phyloP scores from a whole-genome alignment of 2,113 vertebrate species.

The Epinephelus lanceolatus region DNA sequence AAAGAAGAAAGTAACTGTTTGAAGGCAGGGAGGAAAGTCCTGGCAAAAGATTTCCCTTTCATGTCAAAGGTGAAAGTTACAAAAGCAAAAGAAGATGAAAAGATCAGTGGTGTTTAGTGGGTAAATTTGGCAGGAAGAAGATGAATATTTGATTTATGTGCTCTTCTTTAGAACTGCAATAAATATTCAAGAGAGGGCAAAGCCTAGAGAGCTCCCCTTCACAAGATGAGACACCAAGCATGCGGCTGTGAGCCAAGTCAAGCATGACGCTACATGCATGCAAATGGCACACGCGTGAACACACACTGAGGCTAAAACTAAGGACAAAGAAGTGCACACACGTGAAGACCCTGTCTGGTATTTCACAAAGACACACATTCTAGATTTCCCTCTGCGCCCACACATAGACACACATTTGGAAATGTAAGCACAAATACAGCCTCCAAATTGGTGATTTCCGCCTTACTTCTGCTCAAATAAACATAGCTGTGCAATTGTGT shows the following conservation, averaged over 20 bases:
- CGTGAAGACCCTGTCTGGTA: not conserved
- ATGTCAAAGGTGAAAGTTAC: constrained; percentile 41
- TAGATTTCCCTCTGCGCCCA: not conserved
- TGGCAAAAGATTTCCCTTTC: constrained; percentile 11
- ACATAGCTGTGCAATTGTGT: constrained; percentile 40
- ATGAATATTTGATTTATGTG: constrained; percentile 76
- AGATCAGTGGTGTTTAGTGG: constrained; percentile 58
- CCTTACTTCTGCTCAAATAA: constrained; percentile 50
- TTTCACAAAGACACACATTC: not conserved
- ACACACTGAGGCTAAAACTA: not conserved
- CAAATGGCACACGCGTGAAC: constrained; percentile 33
- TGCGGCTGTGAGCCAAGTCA: constrained; percentile 31
- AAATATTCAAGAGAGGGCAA: constrained; percentile 73
- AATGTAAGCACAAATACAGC: constrained; percentile 35
- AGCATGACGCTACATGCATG: not conserved
- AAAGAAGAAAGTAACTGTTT: not conserved
- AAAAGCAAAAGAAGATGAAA: constrained; percentile 3
- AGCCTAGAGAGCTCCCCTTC: constrained; percentile 50
- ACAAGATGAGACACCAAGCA: constrained; percentile 43
- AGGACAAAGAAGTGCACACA: not conserved
- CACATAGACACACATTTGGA: constrained; percentile 23
- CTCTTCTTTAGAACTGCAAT: constrained; percentile 59
- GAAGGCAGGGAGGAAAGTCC: not conserved
- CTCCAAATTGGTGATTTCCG: constrained; percentile 49
- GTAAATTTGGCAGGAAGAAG: constrained; percentile 65